Conservation (phyloP, 1,140 invertebrate genomes). For the Camponotus floridanus region DNA sequence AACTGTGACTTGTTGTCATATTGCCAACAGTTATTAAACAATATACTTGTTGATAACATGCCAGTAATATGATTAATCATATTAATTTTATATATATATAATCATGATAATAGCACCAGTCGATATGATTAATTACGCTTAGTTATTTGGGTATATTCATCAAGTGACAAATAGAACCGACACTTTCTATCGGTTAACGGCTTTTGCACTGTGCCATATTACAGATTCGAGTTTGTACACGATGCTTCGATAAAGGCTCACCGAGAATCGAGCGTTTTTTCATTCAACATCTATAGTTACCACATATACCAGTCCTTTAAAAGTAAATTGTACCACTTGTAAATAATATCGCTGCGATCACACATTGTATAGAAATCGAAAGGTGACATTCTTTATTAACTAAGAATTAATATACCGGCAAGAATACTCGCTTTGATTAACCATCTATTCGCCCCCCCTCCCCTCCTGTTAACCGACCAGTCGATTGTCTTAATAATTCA, state of each 20-base stretch:
- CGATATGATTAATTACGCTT: no score
- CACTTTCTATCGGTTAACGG: not conserved
- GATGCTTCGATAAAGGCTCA: slow-evolving; percentile 50
- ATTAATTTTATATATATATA: no score
- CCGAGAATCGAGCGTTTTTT: slow-evolving; percentile 38
- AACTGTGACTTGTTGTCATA: no score
- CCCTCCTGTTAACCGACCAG: slow-evolving; percentile 24
- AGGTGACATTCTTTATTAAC: slow-evolving; percentile 44
- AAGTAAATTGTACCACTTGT: slow-evolving; percentile 42
- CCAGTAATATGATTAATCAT: no score
- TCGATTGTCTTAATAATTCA: slow-evolving; percentile 35
- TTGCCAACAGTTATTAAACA: no score
- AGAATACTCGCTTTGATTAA: slow-evolving; percentile 34
- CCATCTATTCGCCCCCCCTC: not conserved
- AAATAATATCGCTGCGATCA: slow-evolving; percentile 52
- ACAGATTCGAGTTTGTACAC: slow-evolving; percentile 32
- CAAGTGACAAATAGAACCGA: not conserved
- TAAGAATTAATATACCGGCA: slow-evolving; percentile 10
- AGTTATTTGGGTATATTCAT: not conserved
- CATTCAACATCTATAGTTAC: slow-evolving; percentile 59
- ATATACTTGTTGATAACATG: no score
- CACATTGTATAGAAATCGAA: slow-evolving; percentile 7
- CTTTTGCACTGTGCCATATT: slow-evolving; percentile 68
- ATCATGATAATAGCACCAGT: no score
- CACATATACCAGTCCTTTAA: slow-evolving; percentile 63